A percentile compares a stretch with the other conserved stretches of the same genome.
Conservation (phyloP, 1,140 invertebrate genomes). For the Polypedilum pembai region DNA sequence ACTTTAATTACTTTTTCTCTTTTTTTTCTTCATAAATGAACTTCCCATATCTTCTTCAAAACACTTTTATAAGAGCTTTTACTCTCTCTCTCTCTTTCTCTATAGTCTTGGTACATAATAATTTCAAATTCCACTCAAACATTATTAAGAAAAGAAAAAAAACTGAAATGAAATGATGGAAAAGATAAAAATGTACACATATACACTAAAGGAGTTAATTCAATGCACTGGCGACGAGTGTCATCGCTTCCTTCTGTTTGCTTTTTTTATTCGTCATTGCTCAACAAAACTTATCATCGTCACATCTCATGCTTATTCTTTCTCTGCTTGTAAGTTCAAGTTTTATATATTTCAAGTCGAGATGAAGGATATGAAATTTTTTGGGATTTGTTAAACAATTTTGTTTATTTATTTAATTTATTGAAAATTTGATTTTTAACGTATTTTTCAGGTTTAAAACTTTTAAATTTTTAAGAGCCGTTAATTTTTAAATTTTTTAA, state of each 20-base stretch:
- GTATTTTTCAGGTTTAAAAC: too few relatives aligned
- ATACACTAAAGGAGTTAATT: not conserved
- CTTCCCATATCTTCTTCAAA: not conserved
- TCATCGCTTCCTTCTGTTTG: not conserved
- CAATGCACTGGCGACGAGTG: slow-evolving; percentile 6
- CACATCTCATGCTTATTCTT: too few relatives aligned
- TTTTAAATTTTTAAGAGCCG: too few relatives aligned
- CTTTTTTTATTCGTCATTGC: not conserved
- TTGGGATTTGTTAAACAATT: too few relatives aligned
- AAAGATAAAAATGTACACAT: not conserved
- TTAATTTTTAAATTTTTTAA: too few relatives aligned
- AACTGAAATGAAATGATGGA: not conserved
- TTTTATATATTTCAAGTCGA: too few relatives aligned
- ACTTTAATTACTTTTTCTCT: slow-evolving; percentile 10
- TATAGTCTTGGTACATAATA: not conserved
- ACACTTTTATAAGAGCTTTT: not conserved
- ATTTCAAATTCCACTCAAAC: not conserved
- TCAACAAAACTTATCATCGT: too few relatives aligned
- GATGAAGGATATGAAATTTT: too few relatives aligned
- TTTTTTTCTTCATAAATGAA: slow-evolving; percentile 19
- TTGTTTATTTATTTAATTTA: too few relatives aligned
- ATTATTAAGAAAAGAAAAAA: too few relatives aligned
- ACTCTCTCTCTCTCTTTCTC: not conserved
- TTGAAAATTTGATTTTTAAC: too few relatives aligned
- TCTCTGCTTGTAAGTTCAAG: too few relatives aligned